These are phyloP conservation scores for Folsomia manolachei DNA, from an alignment of 2,888 invertebrate genomes.

Conservation along the genomic window DNA sequence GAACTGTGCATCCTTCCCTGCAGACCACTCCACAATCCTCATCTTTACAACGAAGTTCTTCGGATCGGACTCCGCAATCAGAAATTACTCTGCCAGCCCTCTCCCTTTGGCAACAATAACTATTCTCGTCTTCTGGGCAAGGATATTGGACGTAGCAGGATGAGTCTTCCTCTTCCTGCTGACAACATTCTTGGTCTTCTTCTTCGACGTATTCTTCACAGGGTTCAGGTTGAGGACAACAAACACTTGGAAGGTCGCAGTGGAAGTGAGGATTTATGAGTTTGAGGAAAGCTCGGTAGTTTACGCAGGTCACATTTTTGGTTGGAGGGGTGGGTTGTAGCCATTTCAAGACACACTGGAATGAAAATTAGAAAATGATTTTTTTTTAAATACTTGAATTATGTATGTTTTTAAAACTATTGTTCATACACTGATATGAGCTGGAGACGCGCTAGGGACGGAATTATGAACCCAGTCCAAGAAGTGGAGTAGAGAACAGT, in stretches of 20 bases:
- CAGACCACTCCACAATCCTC: constrained; percentile 18
- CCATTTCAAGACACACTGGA: constrained; percentile 35
- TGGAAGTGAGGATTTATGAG: constrained; percentile 32
- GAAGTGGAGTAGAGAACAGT: constrained; percentile 35
- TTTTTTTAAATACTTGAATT: too few relatives aligned
- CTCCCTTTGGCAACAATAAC: background rate
- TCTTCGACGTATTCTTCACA: background rate
- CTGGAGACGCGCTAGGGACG: constrained; percentile 23
- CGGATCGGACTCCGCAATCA: constrained; percentile 24
- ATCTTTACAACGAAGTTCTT: constrained; percentile 24
- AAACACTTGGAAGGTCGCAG: constrained; percentile 24
- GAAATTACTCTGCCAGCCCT: background rate
- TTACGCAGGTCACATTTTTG: constrained; percentile 29
- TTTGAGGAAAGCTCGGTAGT: constrained; percentile 37
- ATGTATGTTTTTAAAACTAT: too few relatives aligned
- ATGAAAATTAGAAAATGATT: background rate
- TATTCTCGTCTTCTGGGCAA: background rate
- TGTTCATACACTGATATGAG: constrained; percentile 20
- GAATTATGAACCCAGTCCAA: constrained; percentile 31
- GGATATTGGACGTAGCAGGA: background rate
- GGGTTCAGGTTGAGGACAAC: constrained; percentile 15
- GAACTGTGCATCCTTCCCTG: constrained; percentile 9
- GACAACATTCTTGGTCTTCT: constrained; percentile 5
- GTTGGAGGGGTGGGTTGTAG: constrained; percentile 24
- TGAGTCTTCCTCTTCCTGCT: background rate